Conservation (phyloP, 2,113 vertebrate species). For the Perccottus glenii region DNA sequence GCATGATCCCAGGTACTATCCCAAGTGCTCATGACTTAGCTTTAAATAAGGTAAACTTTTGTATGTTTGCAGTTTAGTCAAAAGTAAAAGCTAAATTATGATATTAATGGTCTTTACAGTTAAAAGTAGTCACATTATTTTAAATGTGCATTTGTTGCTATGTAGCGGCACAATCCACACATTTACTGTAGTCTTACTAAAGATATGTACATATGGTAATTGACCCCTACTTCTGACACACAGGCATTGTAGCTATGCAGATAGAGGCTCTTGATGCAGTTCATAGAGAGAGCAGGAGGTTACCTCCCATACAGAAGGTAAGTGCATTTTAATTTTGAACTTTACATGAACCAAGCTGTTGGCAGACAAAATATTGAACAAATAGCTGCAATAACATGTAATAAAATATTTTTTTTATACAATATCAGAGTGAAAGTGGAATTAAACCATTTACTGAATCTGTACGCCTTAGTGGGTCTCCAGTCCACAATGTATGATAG, state of each 20-base stretch:
- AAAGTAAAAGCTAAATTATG: background rate
- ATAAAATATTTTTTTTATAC: background rate
- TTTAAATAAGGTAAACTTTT: slow-evolving; percentile 15
- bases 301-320: slow-evolving; percentile 98
- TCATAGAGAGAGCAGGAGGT: slow-evolving; percentile 93
- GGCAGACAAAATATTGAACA: slow-evolving; percentile 10
- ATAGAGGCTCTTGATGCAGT: slow-evolving; percentile 95
- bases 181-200: background rate
- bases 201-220: slow-evolving; percentile 31
- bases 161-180: slow-evolving; percentile 10
- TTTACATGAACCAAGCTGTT: background rate
- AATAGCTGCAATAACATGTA: background rate
- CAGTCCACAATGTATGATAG: background rate
- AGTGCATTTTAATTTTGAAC: slow-evolving; percentile 44
- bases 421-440: too few relatives aligned
- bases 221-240: slow-evolving; percentile 50
- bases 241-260: slow-evolving; percentile 98
- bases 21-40: slow-evolving; percentile 3
- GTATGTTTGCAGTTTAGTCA: slow-evolving; percentile 45
- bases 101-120: background rate
- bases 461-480: background rate
- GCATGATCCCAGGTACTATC: slow-evolving; percentile 94
- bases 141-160: slow-evolving; percentile 16
- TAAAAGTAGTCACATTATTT: background rate
- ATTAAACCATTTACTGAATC: too few relatives aligned